Evolutionary conservation across 2,797 vertebrate genomes (phyloP), one percentile per base, ranked within the genome.

Genomic region (Streptopelia turtur): DNA sequence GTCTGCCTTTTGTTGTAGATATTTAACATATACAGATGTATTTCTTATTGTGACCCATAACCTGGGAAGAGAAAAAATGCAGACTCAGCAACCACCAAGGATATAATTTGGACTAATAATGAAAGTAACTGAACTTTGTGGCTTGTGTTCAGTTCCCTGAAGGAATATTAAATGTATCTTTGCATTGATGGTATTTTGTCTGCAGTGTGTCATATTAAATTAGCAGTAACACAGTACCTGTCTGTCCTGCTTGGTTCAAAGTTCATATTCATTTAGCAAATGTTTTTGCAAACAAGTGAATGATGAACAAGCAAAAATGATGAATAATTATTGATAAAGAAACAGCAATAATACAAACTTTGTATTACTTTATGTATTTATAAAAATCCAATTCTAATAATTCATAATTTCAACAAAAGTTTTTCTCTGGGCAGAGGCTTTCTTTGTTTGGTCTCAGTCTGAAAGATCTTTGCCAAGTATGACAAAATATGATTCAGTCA

Each of bases 391-490:
- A 43, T 77, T 85, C 31, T 59, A 74, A 83, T 52, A 2, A 68
- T 56, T 85, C n/a, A 27, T 27, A 37, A 87, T 72, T 93, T 64
- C 70, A 22, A 43, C 43, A 66, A 35, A 89, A 77, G 5, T 1
- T 45, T 77, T 91, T 88, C 43, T 80, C 61, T 60, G 66, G n/a
- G 53, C 50, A 91, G 93, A 93, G 84, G 35, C 47, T 93, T 87
- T 37, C 86, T 76, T 86, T 96, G 82, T 95, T 96, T 96, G 86
- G 82, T 95, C 91, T 95, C 47, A 50, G 70, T 78, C 70, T 88
- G 60, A 66, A 64, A 52, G 80, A 17, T 45, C 79, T 90, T 80
- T 94, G 93, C 95, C 95, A 96, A 96, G 37, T 74, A 96, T 94
- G 93, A 95, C 71, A 93, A 94, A 95, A 95, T 18, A 33, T 17